Percentiles rank a stretch among this genome's conserved stretches.
Conservation (phyloP, 1,140 invertebrate genomes). For the Leucophenga varia region DNA sequence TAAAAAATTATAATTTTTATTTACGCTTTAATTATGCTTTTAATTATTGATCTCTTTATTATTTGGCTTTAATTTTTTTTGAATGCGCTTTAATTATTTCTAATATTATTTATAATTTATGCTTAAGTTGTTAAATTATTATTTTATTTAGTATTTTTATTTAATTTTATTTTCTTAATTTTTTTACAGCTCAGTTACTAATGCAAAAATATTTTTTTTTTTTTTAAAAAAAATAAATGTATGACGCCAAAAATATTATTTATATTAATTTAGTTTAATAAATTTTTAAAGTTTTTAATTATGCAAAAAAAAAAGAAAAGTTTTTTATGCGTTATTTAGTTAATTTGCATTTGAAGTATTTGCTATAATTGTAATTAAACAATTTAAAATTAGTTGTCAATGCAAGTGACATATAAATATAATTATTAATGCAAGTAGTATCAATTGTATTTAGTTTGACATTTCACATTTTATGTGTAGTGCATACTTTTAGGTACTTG, state of each 20-base stretch:
- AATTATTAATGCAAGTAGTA: too few species aligned
- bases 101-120: constrained; percentile 4
- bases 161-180: constrained; percentile 16
- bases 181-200: constrained; percentile 51
- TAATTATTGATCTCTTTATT: constrained; percentile 45
- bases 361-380: too few species aligned
- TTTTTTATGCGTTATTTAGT: too few species aligned
- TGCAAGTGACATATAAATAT: too few species aligned
- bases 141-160: constrained; percentile 23
- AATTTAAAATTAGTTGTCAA: too few species aligned
- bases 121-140: constrained; percentile 30
- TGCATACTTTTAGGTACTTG: too few species aligned
- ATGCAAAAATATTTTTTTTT: too few species aligned
- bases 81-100: constrained; percentile 27
- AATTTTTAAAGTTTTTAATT: constrained; percentile 9
- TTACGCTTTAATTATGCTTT: constrained; percentile 13
- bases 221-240: constrained; percentile 1
- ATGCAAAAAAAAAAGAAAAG: too few species aligned
- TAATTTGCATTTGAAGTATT: background rate
- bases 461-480: too few species aligned
- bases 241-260: constrained; percentile 24
- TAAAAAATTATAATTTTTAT: constrained; percentile 28
- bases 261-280: constrained; percentile 45
- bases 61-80: constrained; percentile 36
- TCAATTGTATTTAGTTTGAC: too few species aligned